phyloP scores from a whole-genome alignment of 2,888 invertebrate genomes.

The Drosophila meridiana region DNA sequence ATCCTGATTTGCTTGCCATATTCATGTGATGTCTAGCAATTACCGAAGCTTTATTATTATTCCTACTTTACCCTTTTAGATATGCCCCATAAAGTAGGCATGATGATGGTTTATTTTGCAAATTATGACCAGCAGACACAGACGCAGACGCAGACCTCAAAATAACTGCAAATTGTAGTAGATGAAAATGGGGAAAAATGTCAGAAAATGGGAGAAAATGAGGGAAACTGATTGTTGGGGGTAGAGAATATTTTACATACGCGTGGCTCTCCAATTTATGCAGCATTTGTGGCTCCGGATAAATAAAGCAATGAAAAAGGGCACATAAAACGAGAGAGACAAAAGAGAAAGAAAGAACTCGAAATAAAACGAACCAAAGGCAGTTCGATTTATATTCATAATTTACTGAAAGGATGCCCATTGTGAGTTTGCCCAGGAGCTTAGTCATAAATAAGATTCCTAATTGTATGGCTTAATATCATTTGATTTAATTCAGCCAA shows the following conservation, averaged over 20 bases:
- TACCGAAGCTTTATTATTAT: not conserved
- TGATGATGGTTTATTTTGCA: conserved; percentile 18
- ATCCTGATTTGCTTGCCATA: not conserved
- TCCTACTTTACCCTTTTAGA: not conserved
- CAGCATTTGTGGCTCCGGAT: conserved; percentile 26
- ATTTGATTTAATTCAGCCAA: not conserved
- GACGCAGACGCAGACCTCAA: conserved; percentile 2
- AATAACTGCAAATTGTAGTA: conserved; percentile 23
- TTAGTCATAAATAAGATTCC: not conserved
- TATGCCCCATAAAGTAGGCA: conserved; percentile 8
- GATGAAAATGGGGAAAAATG: not conserved
- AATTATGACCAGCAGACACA: conserved; percentile 19
- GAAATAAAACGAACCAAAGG: conserved; percentile 20
- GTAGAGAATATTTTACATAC: conserved; percentile 34
- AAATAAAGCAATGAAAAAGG: conserved; percentile 28
- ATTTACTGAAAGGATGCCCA: conserved; percentile 11
- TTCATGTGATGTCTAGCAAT: not conserved
- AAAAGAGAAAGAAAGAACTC: conserved; percentile 5
- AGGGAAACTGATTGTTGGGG: conserved; percentile 6
- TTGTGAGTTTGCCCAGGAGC: not conserved
- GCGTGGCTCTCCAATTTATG: conserved; percentile 24
- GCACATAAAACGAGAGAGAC: conserved; percentile 13
- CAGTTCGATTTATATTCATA: conserved; percentile 29
- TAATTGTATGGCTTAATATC: not conserved
- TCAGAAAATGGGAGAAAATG: not conserved